A percentile compares a stretch with the other conserved stretches of the same genome.
phyloP scores from a whole-genome alignment of 2,888 invertebrate genomes.

The Biston stratarius region DNA sequence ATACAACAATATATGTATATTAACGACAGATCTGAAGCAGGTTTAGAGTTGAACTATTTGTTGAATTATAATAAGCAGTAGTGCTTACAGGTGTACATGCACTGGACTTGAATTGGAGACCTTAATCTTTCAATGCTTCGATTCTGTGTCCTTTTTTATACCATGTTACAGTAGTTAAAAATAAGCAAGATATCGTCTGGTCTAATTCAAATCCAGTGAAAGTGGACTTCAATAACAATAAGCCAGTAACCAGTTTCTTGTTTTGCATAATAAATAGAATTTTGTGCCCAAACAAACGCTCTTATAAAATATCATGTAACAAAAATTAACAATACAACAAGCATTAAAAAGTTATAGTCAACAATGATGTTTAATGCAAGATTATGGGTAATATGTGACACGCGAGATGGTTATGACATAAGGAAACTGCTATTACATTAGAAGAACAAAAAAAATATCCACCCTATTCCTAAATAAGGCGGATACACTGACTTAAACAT shows the following conservation, averaged over 20 bases:
- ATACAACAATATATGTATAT: conserved; percentile 30
- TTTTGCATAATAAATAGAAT: conserved; percentile 15
- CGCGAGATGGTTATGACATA: conserved; percentile 17
- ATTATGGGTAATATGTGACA: conserved; percentile 17
- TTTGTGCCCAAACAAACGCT: conserved; percentile 63
- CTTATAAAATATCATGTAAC: conserved; percentile 52
- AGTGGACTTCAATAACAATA: conserved; percentile 3
- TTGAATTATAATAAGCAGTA: conserved; percentile 1
- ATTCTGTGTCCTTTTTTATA: not conserved
- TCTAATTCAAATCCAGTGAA: not conserved
- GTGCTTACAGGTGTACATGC: not conserved
- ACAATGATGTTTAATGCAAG: conserved; percentile 31
- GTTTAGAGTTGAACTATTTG: not conserved
- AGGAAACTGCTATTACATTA: not conserved
- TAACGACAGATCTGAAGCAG: conserved; percentile 17
- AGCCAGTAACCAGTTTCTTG: conserved; percentile 5
- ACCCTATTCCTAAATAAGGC: not conserved
- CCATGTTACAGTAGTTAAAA: not conserved
- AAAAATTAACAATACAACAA: conserved; percentile 62
- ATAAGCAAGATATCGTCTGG: not conserved
- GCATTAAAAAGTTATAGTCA: conserved; percentile 47
- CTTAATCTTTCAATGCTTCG: not conserved
- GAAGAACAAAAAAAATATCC: too few species aligned
- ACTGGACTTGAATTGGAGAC: not conserved
- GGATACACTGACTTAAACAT: not conserved